Base-by-base conservation (phyloP, 2,888 invertebrate genomes). In the Microplitis manilae region DNA sequence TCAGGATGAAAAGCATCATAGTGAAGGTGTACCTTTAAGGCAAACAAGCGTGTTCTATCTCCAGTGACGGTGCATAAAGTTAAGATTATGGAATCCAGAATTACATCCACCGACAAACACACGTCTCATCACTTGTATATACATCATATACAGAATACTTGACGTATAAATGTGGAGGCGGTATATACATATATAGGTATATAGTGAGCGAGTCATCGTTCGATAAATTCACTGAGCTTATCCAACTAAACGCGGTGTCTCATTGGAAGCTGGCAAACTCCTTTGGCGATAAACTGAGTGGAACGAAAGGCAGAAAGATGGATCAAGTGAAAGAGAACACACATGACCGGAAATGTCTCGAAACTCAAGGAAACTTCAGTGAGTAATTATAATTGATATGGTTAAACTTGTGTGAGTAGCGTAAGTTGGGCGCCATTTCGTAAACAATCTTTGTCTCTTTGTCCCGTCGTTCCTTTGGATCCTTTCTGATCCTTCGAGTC, bases 371-470 rank as follows among this genome's bases (percentile, higher is more conserved):
- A n/a, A 62, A 62, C 13, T 17, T 7, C 15, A 62, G n/a, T 40
- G n/a, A 30, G 17, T 17, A 17, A 38, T 60, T 30, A 60, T 50
- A 61, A 71, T 60, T 70, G 70, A 70, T 70, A 70, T 70, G 70
- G 39, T 83, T 81, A 87, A 60, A 87, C 85, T 77, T 85, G 85
- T n/a, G 87, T 86, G 1, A 86, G 79, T 1, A 87, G 72, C 13
- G 89, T 89, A 40, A 85, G 80, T 72, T 87, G 87, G 0, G 85
- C 77, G 1, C 87, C 87, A 68, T 88, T 88, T 64, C 85, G 86
- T 15, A 85, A 62, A 5, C 80, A 39, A 40, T 86, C 86, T 64
- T 83, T 86, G 13, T 80, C 75, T 39, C 77, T 78, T 15, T 74
- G 73, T 6, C 85, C 84, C 9, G 13, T 9, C 2, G 6, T 40